Base-by-base conservation (phyloP, 2,797 vertebrate genomes). In the Pyrocephalus nanus region DNA sequence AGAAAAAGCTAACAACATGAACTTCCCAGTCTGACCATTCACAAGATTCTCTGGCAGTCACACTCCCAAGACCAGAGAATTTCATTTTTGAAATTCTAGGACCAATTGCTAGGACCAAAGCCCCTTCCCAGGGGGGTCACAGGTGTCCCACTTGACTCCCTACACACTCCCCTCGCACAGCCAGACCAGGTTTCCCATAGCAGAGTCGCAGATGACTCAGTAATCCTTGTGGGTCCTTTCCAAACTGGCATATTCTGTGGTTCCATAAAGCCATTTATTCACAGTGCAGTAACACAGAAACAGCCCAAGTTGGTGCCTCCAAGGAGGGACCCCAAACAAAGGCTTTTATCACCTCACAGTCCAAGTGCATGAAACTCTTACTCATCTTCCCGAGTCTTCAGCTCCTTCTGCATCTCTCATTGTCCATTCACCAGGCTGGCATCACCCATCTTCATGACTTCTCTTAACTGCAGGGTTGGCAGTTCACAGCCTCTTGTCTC, bases 321-420 rank as follows among this genome's bases (percentile, higher is more conserved):
- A 3, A 88, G 29, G 9, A 80, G 17, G 47, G 3, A 66, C 20
- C 17, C 21, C 0, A 0, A 42, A 54, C 7, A 55, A 67, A 48
- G 30, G 13, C 30, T 75, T 48, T 62, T 54, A 22, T 55, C 22
- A 17, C 11, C 19, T 82, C 55, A 36, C 17, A 29, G 42, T 55
- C 27, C 42, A 43, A 55, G 26, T 5, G 9, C 3, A 1, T 3
- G 8, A 16, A 29, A 43, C 8, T 50, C 32, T 50, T 0, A 0
- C 42, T 30, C 16, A 18, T 82, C 32, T 50, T 82, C 32, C 19
- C 0, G 0, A 38, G 32, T 38, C 15, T 62, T 43, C 22, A 23
- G 6, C 29, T 55, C 23, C 42, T 70, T 9, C 64, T 50, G 18
- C 20, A 14, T 50, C 32, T 48, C 47, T 61, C 42, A 65, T 19